Evolutionary conservation across 1,140 invertebrate genomes (phyloP).

Genomic region (Brachionus koreanus): DNA sequence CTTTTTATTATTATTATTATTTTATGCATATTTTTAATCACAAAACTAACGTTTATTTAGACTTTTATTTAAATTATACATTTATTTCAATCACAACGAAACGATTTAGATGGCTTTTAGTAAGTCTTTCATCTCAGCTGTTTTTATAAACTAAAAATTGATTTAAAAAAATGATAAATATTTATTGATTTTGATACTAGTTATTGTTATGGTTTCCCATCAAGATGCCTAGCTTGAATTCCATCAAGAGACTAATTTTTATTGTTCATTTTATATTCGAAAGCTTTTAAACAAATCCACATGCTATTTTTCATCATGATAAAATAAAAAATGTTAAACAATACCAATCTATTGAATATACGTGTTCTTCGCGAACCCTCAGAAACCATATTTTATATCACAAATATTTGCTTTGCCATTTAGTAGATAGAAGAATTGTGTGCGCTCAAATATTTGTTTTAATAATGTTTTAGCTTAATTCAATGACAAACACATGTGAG

Average conservation of each 20-base stretch:
- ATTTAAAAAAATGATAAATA: conserved; percentile 5
- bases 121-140: neutral
- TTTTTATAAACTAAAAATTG: neutral
- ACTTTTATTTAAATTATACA: neutral
- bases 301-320: conserved; percentile 8
- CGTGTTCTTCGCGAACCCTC: neutral
- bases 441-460: neutral
- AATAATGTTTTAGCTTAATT: neutral
- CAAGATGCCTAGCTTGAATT: conserved; percentile 12
- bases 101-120: neutral
- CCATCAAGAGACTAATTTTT: neutral
- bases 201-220: conserved; percentile 7
- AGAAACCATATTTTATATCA: neutral
- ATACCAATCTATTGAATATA: neutral
- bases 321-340: conserved; percentile 2
- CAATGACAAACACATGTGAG: neutral
- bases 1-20: neutral
- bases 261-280: neutral
- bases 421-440: neutral
- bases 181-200: neutral
- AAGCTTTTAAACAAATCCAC: conserved; percentile 7
- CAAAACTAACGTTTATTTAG: neutral
- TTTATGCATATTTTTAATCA: neutral
- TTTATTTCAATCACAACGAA: neutral
- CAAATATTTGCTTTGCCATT: conserved; percentile 2